A percentile compares a stretch with the other conserved stretches of the same genome.
Evolutionary conservation across 2,113 vertebrate species (phyloP).

Genomic region (Catagonus wagneri): DNA sequence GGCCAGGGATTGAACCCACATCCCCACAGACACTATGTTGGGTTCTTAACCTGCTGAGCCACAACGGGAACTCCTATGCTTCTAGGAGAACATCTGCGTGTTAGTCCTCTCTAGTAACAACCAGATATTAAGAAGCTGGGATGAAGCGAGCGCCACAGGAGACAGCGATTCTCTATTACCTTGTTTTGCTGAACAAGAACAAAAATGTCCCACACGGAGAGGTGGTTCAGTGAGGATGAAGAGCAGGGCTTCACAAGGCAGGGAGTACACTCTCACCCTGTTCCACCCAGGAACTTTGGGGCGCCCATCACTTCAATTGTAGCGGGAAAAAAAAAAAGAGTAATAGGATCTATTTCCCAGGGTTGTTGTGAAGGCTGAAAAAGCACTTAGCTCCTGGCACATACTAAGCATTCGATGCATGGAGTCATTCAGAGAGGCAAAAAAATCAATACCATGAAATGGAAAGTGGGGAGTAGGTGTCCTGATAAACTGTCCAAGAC

Average conservation of each 20-base stretch:
- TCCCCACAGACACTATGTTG: too few relatives aligned
- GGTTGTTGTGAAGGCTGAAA: neutral
- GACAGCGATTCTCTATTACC: neutral
- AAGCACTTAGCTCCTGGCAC: neutral
- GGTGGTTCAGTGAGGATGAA: fast-evolving
- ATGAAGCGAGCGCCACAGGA: neutral
- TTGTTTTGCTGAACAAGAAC: neutral
- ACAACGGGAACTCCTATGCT: neutral
- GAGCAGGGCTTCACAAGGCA: neutral
- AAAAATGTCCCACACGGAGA: neutral
- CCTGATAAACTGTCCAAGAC: neutral
- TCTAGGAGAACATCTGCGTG: neutral
- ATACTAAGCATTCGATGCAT: neutral
- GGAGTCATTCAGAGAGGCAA: neutral
- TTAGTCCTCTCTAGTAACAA: neutral
- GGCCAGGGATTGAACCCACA: too few relatives aligned
- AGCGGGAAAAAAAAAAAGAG: neutral
- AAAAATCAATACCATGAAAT: neutral
- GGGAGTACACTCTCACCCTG: neutral
- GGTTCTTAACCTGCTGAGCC: too few relatives aligned
- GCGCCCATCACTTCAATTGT: neutral
- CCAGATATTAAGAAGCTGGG: neutral
- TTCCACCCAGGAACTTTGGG: neutral
- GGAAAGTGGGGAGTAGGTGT: neutral
- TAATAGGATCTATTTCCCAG: neutral